phyloP scores from a whole-genome alignment of 1,140 invertebrate species.

The Gonatopus flavifemur region DNA sequence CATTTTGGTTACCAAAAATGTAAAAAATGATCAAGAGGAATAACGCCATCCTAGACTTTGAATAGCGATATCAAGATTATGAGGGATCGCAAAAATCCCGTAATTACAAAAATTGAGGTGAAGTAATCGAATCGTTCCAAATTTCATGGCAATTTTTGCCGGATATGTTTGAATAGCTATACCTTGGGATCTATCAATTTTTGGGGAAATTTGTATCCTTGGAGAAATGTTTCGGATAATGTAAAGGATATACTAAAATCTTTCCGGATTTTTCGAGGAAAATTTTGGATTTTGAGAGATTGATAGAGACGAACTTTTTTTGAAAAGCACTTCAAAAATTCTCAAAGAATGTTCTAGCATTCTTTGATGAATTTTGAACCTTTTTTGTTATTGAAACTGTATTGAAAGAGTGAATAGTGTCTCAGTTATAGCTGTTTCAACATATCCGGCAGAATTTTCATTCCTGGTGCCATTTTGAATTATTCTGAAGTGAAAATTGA shows the following conservation, averaged over 20 bases:
- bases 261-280: not conserved
- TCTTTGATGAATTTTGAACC: not conserved
- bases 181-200: too few relatives aligned
- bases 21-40: not conserved
- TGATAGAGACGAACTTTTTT: too few relatives aligned
- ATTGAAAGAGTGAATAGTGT: too few relatives aligned
- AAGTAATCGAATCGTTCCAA: not conserved
- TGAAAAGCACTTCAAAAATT: slow-evolving; percentile 3
- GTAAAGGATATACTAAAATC: not conserved
- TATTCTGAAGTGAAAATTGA: too few relatives aligned
- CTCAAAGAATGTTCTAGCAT: slow-evolving; percentile 3
- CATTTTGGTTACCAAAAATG: too few relatives aligned
- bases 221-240: not conserved
- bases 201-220: not conserved
- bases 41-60: not conserved
- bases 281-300: not conserved
- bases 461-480: too few relatives aligned
- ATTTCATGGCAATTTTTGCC: not conserved
- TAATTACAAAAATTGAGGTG: not conserved
- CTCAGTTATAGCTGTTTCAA: slow-evolving; percentile 4
- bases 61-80: not conserved
- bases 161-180: too few relatives aligned
- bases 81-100: not conserved
- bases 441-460: slow-evolving; percentile 1
- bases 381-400: too few relatives aligned